phyloP scores from a whole-genome alignment of 2,888 invertebrate genomes.

The Drosophila peninsularis region DNA sequence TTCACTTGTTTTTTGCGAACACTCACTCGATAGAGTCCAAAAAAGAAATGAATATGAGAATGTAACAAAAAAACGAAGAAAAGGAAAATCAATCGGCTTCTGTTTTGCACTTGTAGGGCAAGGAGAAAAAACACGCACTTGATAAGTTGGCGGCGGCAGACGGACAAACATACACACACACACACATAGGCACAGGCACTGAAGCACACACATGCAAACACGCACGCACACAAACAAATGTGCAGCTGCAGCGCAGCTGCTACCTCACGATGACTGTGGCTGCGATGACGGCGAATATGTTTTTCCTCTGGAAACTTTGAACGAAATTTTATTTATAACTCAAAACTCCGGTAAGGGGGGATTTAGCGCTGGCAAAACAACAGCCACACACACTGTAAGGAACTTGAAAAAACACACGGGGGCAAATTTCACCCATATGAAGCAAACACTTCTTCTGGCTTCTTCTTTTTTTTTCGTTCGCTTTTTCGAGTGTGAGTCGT shows the following conservation, averaged over 20 bases:
- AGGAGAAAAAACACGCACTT: slow-evolving; percentile 68
- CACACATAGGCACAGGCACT: slow-evolving; percentile 19
- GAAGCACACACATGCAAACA: slow-evolving; percentile 27
- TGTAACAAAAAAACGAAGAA: slow-evolving; percentile 22
- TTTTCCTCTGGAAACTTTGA: slow-evolving; percentile 73
- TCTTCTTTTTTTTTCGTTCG: slow-evolving; percentile 72
- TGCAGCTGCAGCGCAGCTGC: slow-evolving; percentile 68
- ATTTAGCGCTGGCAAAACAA: slow-evolving; percentile 32
- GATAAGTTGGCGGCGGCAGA: slow-evolving; percentile 29
- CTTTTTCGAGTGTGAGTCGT: slow-evolving; percentile 69
- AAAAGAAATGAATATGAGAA: slow-evolving; percentile 50
- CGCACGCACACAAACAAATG: slow-evolving; percentile 59
- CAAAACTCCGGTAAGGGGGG: slow-evolving; percentile 70
- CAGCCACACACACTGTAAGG: slow-evolving; percentile 43
- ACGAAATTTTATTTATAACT: slow-evolving; percentile 81
- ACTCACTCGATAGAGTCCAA: slow-evolving; percentile 51
- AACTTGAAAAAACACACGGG: slow-evolving; percentile 64
- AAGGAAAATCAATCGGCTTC: slow-evolving; percentile 75
- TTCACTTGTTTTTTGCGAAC: slow-evolving; percentile 22
- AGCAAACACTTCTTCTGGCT: slow-evolving; percentile 74
- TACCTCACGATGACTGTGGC: slow-evolving; percentile 67
- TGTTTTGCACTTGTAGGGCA: slow-evolving; percentile 71
- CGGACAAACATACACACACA: slow-evolving; percentile 15
- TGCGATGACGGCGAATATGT: slow-evolving; percentile 56
- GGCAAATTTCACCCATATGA: slow-evolving; percentile 75